These are phyloP conservation scores for Ips nitidus DNA, from an alignment of 1,140 invertebrate genomes.

Conservation along the genomic window DNA sequence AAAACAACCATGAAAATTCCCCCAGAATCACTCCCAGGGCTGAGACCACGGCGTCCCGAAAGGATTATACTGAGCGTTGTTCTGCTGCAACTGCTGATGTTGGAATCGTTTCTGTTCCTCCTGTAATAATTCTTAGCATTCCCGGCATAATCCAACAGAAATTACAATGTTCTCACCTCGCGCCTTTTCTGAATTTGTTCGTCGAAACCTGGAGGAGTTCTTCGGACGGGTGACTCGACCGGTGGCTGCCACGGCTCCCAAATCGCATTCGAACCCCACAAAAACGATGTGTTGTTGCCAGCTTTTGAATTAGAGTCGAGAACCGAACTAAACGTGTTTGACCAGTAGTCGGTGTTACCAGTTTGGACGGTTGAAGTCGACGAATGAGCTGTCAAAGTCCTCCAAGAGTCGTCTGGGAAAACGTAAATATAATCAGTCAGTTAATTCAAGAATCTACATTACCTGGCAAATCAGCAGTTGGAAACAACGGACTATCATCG, in stretches of 20 bases:
- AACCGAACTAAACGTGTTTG: constrained; percentile 29
- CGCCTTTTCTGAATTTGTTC: constrained; percentile 37
- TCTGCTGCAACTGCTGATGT: constrained; percentile 11
- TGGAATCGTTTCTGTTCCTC: constrained; percentile 16
- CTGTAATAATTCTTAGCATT: neutral
- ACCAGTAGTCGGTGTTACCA: constrained; percentile 46
- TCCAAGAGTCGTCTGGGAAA: constrained; percentile 16
- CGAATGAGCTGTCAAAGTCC: constrained; percentile 47
- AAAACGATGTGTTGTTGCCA: constrained; percentile 36
- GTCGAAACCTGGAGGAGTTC: constrained; percentile 50
- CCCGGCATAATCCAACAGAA: neutral
- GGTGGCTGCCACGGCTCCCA: constrained; percentile 48
- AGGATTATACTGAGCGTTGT: constrained; percentile 1
- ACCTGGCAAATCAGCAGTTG: neutral
- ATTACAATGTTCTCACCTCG: neutral
- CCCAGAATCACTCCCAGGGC: constrained; percentile 8
- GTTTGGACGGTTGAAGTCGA: constrained; percentile 51
- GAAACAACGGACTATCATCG: neutral
- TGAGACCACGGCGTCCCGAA: constrained; percentile 9
- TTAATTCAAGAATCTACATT: neutral
- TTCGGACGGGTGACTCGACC: constrained; percentile 39
- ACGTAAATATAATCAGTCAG: neutral
- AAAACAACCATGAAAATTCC: neutral
- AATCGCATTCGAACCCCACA: constrained; percentile 48
- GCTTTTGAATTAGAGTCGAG: constrained; percentile 23